These are phyloP conservation scores for Dicycla oo DNA, from an alignment of 2,888 invertebrate genomes.

Conservation along the genomic window DNA sequence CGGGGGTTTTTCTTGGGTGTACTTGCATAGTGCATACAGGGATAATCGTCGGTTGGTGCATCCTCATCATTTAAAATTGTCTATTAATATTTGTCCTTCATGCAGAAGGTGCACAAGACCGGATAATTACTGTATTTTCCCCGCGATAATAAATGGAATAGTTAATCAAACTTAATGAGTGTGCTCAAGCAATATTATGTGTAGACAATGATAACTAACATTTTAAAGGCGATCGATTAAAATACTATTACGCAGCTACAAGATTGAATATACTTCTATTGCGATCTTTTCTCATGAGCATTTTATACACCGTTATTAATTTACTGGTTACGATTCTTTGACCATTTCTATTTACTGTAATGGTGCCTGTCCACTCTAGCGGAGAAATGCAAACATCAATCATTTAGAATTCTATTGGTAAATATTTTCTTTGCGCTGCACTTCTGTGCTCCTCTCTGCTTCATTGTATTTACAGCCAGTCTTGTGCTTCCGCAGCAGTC, in stretches of 20 bases:
- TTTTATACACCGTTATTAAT: constrained; percentile 23
- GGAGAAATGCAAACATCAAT: constrained; percentile 8
- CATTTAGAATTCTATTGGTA: background rate
- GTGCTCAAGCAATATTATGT: constrained; percentile 14
- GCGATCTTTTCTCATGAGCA: constrained; percentile 8
- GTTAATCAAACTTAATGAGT: constrained; percentile 37
- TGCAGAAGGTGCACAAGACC: background rate
- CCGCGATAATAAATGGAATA: constrained; percentile 13
- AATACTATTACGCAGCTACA: constrained; percentile 31
- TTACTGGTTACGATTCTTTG: constrained; percentile 6
- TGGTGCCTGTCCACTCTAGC: constrained; percentile 23
- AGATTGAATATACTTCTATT: constrained; percentile 2
- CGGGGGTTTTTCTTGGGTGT: too few species aligned
- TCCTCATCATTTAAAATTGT: too few species aligned
- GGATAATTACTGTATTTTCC: constrained; percentile 9
- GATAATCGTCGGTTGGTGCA: too few species aligned
- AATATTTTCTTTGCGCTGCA: background rate
- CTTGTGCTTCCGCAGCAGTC: too few species aligned
- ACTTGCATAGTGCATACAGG: too few species aligned
- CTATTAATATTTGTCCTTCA: background rate
- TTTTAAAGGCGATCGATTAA: constrained; percentile 20
- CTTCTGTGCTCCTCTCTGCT: background rate
- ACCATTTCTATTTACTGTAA: constrained; percentile 61
- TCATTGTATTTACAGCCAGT: background rate
- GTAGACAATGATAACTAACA: constrained; percentile 20